Evolutionary conservation across 2,113 vertebrate species (phyloP), one percentile per base, ranked within the genome.

Genomic region (Xenopus borealis): DNA sequence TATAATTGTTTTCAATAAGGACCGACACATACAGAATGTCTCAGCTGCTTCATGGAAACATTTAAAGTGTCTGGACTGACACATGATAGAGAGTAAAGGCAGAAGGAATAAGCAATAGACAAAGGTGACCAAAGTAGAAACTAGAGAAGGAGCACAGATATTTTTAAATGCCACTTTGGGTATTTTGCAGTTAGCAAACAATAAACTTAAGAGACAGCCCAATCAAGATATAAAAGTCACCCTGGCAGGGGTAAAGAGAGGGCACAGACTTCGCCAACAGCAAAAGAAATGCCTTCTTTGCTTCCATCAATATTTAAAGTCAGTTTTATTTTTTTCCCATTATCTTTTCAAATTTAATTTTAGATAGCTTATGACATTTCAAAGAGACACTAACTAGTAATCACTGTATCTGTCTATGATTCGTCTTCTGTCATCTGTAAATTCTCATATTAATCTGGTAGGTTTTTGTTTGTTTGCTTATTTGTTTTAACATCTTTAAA

Each of bases 1-100:
- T 80, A 83, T 84, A 85, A 90, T 87, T 90, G 86, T 84, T 85
- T 80, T 81, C 81, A 86, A 62, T 81, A 82, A 78, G 87, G 74
- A 46, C 86, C 85, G 33, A 87, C 12, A 70, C 45, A 62, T 40
- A 30, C 47, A 64, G 47, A 52, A 62, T 63, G 58, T 62, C 61
- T 55, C 74, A 62, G 53, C n/a, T 53, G 67, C 61, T 20, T 77
- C 27, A 52, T 44, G 30, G 12, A 64, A 64, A 64, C 20, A 63
- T 77, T 77, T 77, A n/a, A 59, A 45, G 74, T 50, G 67, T 44
- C 40, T 57, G 61, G 67, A 45, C 33, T 76, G 59, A 69, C 59
- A 69, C 74, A 64, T 70, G 50, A 61, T 50, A 40, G 45, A 52
- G 19, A 30, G 44, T 17, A 27, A 46, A 64, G 12, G 40, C 7